These are phyloP conservation scores for Chrysocyon brachyurus DNA, from an alignment of 2,797 vertebrate species.

Conservation along the genomic window DNA sequence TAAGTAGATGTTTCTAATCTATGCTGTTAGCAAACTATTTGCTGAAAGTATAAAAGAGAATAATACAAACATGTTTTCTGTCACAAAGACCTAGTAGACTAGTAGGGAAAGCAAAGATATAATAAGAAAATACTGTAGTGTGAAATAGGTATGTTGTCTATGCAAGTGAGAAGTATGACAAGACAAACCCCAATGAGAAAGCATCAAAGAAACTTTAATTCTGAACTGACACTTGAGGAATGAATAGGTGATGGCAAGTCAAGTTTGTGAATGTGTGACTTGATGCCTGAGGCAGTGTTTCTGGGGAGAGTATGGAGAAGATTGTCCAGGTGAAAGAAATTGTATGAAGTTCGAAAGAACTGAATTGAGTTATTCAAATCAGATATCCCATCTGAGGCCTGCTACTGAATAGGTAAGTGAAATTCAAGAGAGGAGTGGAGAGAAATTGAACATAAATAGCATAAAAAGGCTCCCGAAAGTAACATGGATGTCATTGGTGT, in stretches of 20 bases:
- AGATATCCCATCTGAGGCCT: not conserved
- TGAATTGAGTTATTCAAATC: not conserved
- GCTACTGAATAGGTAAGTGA: not conserved
- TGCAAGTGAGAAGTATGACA: not conserved
- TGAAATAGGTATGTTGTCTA: not conserved
- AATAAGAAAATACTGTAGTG: not conserved
- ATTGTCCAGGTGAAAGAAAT: not conserved
- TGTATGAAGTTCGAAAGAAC: not conserved
- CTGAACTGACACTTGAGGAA: not conserved
- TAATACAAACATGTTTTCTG: not conserved
- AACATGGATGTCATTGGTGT: not conserved
- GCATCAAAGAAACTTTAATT: not conserved
- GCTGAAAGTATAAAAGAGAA: not conserved
- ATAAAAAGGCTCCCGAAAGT: not conserved
- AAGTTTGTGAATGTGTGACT: not conserved
- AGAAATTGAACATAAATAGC: not conserved
- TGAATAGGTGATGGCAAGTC: not conserved
- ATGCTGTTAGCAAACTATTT: not conserved
- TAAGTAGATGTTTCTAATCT: not conserved
- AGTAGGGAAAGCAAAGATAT: not conserved
- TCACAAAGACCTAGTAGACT: not conserved
- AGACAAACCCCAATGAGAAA: not conserved
- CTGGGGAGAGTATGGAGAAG: fast-evolving
- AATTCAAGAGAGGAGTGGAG: not conserved
- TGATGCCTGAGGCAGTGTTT: not conserved